A percentile compares a stretch with the other conserved stretches of the same genome.
These are phyloP conservation scores for Corythaeola cristata DNA, from an alignment of 2,113 vertebrate species.

Conservation along the genomic window DNA sequence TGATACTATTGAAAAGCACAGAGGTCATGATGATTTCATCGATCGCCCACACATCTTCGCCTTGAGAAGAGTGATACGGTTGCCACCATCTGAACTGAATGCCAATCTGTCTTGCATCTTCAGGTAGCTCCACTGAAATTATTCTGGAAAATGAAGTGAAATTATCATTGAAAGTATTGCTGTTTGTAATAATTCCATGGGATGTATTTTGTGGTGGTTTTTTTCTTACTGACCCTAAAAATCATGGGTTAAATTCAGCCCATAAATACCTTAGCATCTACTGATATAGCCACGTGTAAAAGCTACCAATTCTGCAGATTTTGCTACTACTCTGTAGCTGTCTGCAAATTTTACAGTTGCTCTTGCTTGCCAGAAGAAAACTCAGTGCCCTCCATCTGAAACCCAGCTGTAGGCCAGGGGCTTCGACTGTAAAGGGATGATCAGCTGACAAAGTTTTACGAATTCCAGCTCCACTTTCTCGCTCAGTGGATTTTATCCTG, in stretches of 20 bases:
- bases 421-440: background rate
- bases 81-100: slow-evolving; percentile 99
- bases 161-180: background rate
- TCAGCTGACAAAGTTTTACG: background rate
- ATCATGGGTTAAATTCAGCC: background rate
- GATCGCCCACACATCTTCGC: slow-evolving; percentile 94
- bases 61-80: slow-evolving; percentile 92
- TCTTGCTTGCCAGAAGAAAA: background rate
- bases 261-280: background rate
- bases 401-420: background rate
- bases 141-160: slow-evolving; percentile 77
- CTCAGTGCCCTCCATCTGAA: background rate
- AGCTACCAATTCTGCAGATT: background rate
- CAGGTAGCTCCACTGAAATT: slow-evolving; percentile 92
- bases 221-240: background rate
- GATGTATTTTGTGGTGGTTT: background rate
- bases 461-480: background rate
- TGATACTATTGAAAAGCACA: slow-evolving; percentile 95
- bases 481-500: background rate
- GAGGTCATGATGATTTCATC: slow-evolving; percentile 99
- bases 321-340: background rate
- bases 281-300: background rate
- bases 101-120: slow-evolving; percentile 90
- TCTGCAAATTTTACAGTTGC: background rate
- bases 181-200: background rate